These are phyloP conservation scores for Heliconius aoede DNA, from an alignment of 2,888 invertebrate species.

Conservation along the genomic window DNA sequence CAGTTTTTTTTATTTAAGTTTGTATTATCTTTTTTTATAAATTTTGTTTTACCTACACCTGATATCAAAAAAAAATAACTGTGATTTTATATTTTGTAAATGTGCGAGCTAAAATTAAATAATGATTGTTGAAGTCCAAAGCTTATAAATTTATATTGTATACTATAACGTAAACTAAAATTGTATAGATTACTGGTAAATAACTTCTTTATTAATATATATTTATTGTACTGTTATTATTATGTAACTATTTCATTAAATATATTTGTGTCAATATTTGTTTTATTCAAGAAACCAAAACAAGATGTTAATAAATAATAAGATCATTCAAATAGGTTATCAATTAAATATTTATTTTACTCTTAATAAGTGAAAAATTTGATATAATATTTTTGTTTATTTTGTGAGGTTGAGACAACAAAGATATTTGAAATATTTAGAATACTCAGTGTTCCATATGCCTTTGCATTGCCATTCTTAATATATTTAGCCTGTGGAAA, in stretches of 20 bases:
- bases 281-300: constrained; percentile 16
- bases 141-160: constrained; percentile 55
- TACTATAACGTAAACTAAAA: constrained; percentile 44
- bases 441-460: not conserved
- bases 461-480: no score
- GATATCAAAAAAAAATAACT: constrained; percentile 41
- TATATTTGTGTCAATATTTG: constrained; percentile 57
- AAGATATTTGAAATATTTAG: no score
- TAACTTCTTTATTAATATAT: constrained; percentile 35
- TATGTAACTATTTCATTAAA: constrained; percentile 56
- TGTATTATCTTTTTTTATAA: constrained; percentile 11
- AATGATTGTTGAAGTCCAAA: constrained; percentile 54
- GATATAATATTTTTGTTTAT: no score
- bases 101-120: constrained; percentile 48
- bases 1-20: constrained; percentile 15
- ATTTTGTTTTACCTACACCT: constrained; percentile 25
- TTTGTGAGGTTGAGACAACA: no score
- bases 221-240: constrained; percentile 51
- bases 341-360: no score
- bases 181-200: constrained; percentile 51
- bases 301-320: not conserved
- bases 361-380: no score
- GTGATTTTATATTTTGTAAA: constrained; percentile 49
- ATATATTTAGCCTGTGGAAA: not conserved
- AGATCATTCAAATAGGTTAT: no score